Evolutionary conservation across 2,113 vertebrate genomes (phyloP), one percentile per base, ranked within the genome.

Genomic region (Lates calcarifer): DNA sequence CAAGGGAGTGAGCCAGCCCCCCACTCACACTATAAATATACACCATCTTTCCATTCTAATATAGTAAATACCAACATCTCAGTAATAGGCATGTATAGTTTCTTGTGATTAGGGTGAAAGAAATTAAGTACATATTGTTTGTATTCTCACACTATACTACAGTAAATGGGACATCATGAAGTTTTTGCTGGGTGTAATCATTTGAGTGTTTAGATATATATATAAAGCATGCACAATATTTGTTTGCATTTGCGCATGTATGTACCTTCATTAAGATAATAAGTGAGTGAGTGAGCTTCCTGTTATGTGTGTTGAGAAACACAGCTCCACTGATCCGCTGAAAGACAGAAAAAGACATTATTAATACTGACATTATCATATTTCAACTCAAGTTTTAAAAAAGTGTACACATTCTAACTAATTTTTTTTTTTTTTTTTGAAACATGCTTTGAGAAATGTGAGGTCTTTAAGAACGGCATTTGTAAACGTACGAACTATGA

Each of bases 391-490:
- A 17, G 10, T 37, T 53, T 22, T 49, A 15, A 24, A 20, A 51
- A 31, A 60, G 26, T 8, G 4, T 49, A 33, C 3, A 1, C 43
- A 15, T 18, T 79, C 18, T 41, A 26, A 35, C 33, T 24, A 47
- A n/a, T n/a, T n/a, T n/a, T n/a, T n/a, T n/a, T n/a, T n/a, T n/a
- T 17, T 6, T 51, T 58, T 71, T 56, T 41, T 33, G 24, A 20
- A 58, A 43, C 41, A 15, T 74, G 62, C 57, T 35, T 57, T 63
- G 33, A 43, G 43, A 72, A 76, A 22, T 11, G 47, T 45, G 37
- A 76, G 3, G 13, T 45, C 61, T 39, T 64, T 47, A 49, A 4
- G 58, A 84, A 58, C 37, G 31, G 29, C 6, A 3, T 41, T 39
- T 64, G 29, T 60, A 62, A 53, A 58, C 2, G 1, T 61, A 2